Evolutionary conservation across 2,113 vertebrate genomes (phyloP).

Genomic region (Myotis brandtii): DNA sequence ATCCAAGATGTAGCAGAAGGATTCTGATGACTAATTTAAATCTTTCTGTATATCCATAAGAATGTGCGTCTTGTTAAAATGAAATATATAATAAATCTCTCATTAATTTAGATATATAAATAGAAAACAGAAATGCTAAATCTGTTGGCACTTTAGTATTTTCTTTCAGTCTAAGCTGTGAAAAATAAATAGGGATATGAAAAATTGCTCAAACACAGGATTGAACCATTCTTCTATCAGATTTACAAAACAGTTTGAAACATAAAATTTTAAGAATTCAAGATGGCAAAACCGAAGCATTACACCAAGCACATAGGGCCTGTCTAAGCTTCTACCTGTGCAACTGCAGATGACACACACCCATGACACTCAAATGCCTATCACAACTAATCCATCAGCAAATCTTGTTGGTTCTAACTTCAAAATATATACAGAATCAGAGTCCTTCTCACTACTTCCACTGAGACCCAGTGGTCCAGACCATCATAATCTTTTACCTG

Average conservation of each 20-base stretch:
- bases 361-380: background rate
- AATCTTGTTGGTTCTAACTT: background rate
- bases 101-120: background rate
- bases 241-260: background rate
- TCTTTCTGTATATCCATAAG: background rate
- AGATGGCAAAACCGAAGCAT: background rate
- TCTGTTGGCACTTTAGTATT: background rate
- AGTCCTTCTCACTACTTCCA: background rate
- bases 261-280: background rate
- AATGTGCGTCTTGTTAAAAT: conserved; percentile 1
- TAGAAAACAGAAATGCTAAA: background rate
- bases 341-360: background rate
- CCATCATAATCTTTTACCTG: background rate
- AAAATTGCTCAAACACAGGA: background rate
- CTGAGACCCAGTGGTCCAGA: background rate
- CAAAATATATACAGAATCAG: background rate
- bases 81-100: background rate
- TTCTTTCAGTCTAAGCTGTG: background rate
- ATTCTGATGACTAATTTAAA: background rate
- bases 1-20: background rate
- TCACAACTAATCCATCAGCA: background rate
- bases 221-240: background rate
- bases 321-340: background rate
- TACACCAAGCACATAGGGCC: background rate
- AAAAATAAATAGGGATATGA: background rate